These are phyloP conservation scores for Catajapyx aquilonaris DNA, from an alignment of 1,140 invertebrate species.

Conservation along the genomic window DNA sequence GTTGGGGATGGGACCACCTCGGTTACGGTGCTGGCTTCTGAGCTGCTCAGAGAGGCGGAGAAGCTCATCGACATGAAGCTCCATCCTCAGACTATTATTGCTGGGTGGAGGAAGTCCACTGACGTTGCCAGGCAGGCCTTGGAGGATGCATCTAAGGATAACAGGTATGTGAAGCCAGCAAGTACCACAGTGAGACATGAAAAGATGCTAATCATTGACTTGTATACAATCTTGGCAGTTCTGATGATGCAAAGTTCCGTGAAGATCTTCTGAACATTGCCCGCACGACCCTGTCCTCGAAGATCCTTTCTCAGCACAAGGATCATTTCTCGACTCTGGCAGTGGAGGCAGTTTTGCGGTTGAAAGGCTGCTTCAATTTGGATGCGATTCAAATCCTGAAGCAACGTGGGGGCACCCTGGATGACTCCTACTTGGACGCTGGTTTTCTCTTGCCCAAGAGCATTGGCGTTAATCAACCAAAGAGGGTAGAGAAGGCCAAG, in stretches of 20 bases:
- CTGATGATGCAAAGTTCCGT: constrained; percentile 52
- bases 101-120: constrained; percentile 78
- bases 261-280: constrained; percentile 93
- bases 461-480: constrained; percentile 71
- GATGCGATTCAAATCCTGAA: constrained; percentile 97
- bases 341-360: constrained; percentile 80
- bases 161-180: no score
- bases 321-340: constrained; percentile 89
- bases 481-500: constrained; percentile 72
- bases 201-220: no score
- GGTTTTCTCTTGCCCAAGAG: constrained; percentile 95
- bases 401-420: constrained; percentile 73
- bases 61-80: constrained; percentile 82
- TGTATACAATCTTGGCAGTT: no score
- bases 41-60: constrained; percentile 88
- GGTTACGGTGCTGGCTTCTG: constrained; percentile 89
- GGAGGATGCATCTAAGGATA: constrained; percentile 49
- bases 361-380: constrained; percentile 89
- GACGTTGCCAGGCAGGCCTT: constrained; percentile 66
- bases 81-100: constrained; percentile 94
- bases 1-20: constrained; percentile 99
- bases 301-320: constrained; percentile 94
- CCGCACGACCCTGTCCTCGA: constrained; percentile 90
- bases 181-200: no score
- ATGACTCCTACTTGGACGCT: constrained; percentile 90